Evolutionary conservation across 2,797 vertebrate species (phyloP), one percentile per base, ranked within the genome.

Genomic region (Microctenopoma stevenorrisi): DNA sequence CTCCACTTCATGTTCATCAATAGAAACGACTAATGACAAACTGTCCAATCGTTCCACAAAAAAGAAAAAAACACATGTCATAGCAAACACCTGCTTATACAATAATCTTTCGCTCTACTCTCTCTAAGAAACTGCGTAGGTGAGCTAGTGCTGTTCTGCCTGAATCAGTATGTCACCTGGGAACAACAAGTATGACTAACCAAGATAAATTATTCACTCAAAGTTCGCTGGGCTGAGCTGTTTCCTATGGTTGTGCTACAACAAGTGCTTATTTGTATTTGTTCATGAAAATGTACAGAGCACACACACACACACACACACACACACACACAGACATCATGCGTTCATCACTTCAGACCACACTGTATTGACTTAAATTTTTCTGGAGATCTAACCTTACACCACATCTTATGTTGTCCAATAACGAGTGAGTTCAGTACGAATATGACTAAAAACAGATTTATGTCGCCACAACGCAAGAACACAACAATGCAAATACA

Each of bases 131-230:
- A 57, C 30, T 18, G 61, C 10, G 49, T 65, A 78, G 65, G 62
- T 43, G 78, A 64, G 69, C 33, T 49, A 44, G 15, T 53, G 33
- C 59, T 60, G 58, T 40, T 71, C 55, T 22, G 76, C 13, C 66
- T 22, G 53, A 84, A 67, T 78, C 64, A 58, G 51, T 47, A 64
- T 54, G 62, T 69, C 70, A 76, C 80, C 47, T 47, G 78, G 70
- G 64, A 48, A 76, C 78, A 70, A 77, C 65, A 30, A 74, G 52
- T 43, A 65, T 61, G 69, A 78, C 60, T 76, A 82, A 85, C 61
- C 40, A 38, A 63, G 37, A 79, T 82, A 75, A 82, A 89, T 84
- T 80, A 88, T 83, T 85, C 62, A 89, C n/a, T 44, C 59, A 67
- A 12, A 56, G 18, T 69, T 37, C 49, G 64, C 28, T 46, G 14